These are phyloP conservation scores for Parasteatoda lunata DNA, from an alignment of 2,888 invertebrate genomes.

Conservation along the genomic window DNA sequence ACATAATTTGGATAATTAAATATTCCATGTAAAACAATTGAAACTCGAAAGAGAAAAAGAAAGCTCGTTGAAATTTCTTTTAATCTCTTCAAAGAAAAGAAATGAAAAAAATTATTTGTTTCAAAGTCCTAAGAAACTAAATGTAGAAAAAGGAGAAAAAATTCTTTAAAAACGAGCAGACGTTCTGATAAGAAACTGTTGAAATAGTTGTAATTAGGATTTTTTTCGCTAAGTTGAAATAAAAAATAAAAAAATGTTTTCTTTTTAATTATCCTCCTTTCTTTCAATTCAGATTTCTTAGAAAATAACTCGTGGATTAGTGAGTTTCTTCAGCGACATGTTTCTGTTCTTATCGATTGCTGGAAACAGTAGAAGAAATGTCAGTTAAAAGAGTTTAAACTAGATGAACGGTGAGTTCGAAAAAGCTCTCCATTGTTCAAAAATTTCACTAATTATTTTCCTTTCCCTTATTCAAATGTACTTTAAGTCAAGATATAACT, in stretches of 20 bases:
- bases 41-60: too few species aligned
- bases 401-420: constrained; percentile 3
- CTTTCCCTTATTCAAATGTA: constrained; percentile 51
- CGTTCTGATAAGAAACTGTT: constrained; percentile 63
- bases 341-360: constrained; percentile 59
- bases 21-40: too few species aligned
- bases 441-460: constrained; percentile 67
- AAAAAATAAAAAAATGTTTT: constrained; percentile 35
- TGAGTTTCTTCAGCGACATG: constrained; percentile 56
- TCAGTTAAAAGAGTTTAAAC: constrained; percentile 12
- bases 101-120: constrained; percentile 60
- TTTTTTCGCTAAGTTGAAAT: constrained; percentile 28
- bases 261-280: constrained; percentile 59
- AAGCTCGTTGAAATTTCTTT: constrained; percentile 30
- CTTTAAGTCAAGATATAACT: constrained; percentile 58
- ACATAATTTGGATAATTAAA: too few species aligned
- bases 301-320: constrained; percentile 65
- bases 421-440: constrained; percentile 44
- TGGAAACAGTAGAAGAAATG: constrained; percentile 12
- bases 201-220: constrained; percentile 66
- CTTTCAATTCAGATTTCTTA: constrained; percentile 67
- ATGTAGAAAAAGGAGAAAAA: not conserved
- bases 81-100: constrained; percentile 43
- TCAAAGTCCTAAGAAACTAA: constrained; percentile 29
- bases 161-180: constrained; percentile 48